Conservation (phyloP, 2,797 vertebrate genomes). For the Ceryle rudis region DNA sequence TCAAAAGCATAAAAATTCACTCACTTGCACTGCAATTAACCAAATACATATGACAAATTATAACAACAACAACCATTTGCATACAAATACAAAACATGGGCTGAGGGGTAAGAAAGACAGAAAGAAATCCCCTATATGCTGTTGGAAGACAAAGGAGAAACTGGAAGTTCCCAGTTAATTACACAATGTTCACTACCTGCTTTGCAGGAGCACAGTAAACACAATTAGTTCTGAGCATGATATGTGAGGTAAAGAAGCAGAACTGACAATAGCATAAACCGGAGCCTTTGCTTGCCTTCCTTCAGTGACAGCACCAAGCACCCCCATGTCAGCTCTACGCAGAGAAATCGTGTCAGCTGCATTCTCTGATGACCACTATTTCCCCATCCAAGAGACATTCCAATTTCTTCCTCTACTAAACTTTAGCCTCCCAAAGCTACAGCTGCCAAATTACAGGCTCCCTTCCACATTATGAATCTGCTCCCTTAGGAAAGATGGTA, state of each 20-base stretch:
- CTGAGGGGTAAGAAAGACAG: not conserved
- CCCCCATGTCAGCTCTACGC: not conserved
- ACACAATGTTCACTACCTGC: conserved; percentile 20
- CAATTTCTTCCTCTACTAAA: conserved; percentile 54
- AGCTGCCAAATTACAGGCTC: conserved; percentile 47
- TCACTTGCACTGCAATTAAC: not conserved
- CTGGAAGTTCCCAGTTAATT: conserved; percentile 43
- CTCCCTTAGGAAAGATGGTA: conserved; percentile 49
- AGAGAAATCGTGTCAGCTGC: conserved; percentile 18
- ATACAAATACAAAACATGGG: not conserved
- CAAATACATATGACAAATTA: not conserved
- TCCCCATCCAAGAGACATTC: conserved; percentile 64
- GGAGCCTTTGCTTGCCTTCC: not conserved
- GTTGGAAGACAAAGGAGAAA: not conserved
- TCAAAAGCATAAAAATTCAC: not conserved
- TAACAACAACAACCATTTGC: rapidly evolving
- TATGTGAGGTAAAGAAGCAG: conserved; percentile 34
- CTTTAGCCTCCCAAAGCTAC: conserved; percentile 43
- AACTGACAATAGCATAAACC: conserved; percentile 45
- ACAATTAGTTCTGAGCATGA: conserved; percentile 60
- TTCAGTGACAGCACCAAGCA: conserved; percentile 26
- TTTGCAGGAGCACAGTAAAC: conserved; percentile 43
- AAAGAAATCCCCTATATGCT: not conserved
- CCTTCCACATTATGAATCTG: conserved; percentile 46
- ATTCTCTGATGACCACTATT: conserved; percentile 43